phyloP scores from a whole-genome alignment of 2,113 vertebrate species.

The Psephotus haematonotus region DNA sequence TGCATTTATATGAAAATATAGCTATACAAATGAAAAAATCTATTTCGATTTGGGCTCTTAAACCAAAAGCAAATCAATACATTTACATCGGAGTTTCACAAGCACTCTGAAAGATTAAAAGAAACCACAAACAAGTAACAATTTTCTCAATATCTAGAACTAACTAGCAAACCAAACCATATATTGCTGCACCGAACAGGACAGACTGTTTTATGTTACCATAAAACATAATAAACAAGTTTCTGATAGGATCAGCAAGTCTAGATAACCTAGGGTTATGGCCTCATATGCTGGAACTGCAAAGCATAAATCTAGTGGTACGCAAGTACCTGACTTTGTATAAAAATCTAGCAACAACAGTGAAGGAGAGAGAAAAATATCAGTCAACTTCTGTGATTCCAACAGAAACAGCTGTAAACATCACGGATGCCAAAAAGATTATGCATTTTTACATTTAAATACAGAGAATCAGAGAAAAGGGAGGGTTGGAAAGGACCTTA shows the following conservation, averaged over 20 bases:
- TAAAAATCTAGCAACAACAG: background rate
- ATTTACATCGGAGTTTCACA: background rate
- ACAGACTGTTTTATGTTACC: background rate
- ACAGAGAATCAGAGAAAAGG: background rate
- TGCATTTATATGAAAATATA: background rate
- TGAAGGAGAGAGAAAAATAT: background rate
- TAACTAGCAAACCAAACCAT: background rate
- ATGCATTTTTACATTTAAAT: background rate
- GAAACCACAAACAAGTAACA: background rate
- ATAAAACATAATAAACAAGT: background rate
- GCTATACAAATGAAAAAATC: background rate
- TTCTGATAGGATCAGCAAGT: background rate
- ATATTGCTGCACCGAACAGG: background rate
- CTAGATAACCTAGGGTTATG: background rate
- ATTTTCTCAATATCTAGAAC: background rate
- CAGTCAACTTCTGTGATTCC: background rate
- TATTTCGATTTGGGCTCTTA: background rate
- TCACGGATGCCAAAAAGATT: background rate
- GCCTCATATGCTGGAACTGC: background rate
- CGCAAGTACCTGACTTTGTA: background rate
- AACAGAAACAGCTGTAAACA: background rate
- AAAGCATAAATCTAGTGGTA: background rate
- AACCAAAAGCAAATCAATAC: background rate
- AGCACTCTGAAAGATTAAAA: background rate
- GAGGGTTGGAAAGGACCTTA: background rate